A percentile compares a stretch with the other conserved stretches of the same genome.
Conservation (phyloP, 1,140 invertebrate species). For the Goniozus legneri region DNA sequence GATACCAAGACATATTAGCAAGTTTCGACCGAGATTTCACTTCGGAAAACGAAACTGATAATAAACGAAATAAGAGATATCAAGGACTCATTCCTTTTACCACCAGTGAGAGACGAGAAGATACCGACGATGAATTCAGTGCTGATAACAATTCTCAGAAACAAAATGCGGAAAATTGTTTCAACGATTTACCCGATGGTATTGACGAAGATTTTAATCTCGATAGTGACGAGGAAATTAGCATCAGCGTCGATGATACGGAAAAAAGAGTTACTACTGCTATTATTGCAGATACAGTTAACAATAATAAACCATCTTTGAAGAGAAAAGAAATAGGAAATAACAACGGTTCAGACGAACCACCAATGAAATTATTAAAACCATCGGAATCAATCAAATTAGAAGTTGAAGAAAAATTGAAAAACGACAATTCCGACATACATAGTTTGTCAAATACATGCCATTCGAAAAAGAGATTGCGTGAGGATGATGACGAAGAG, state of each 20-base stretch:
- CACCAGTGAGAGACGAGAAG: not conserved
- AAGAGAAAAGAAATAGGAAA: no score
- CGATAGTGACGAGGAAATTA: conserved; percentile 10
- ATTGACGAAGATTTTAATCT: not conserved
- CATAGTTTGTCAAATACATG: not conserved
- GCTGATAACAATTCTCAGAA: not conserved
- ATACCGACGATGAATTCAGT: not conserved
- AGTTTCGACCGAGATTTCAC: conserved; percentile 29
- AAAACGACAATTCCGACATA: not conserved
- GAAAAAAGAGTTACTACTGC: no score
- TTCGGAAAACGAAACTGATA: not conserved
- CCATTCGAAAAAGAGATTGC: conserved; percentile 6
- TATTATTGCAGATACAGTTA: no score
- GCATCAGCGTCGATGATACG: not conserved
- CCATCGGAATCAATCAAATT: no score
- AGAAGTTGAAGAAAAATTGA: not conserved
- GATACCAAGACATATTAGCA: conserved; percentile 48
- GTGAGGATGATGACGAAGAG: not conserved
- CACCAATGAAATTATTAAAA: no score
- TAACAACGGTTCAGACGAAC: no score
- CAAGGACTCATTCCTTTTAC: not conserved
- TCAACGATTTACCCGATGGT: not conserved
- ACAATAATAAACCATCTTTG: no score
- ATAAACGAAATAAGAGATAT: not conserved
- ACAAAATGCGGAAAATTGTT: not conserved